Evolutionary conservation across 2,888 invertebrate genomes (phyloP), one percentile per base, ranked within the genome.

Genomic region (Danaus chrysippus): DNA sequence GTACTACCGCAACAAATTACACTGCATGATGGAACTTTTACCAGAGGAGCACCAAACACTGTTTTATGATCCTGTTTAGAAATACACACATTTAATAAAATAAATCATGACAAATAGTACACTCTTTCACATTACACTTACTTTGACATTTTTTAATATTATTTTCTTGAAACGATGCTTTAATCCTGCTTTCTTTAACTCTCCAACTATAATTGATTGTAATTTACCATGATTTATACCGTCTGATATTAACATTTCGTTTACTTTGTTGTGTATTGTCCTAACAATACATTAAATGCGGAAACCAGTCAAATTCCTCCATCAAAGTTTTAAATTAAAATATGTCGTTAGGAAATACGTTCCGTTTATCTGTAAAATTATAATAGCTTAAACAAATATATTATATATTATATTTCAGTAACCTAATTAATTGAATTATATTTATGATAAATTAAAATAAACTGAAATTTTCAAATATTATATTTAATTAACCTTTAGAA

Each of bases 81-180:
- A 64, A 58, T 15, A 13, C 57, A 44, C 42, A 12, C n/a, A 10
- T 15, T 53, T 54, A 56, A 23, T 46, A 15, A 42, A 13, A 43
- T 15, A 23, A 8, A 10, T 19, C 8, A n/a, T 54, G 44, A 11
- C 13, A 42, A 49, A 60, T 49, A 17, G 11, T 12, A 46, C 43
- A 63, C 54, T 54, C 23, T 60, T 53, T 13, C 13, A 12, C 59
- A 42, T 46, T 19, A n/a, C 56, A 75, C 89, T 79, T 72, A 92
- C 92, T 86, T 92, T 91, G 10, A 87, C 82, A 78, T 81, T 85
- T 88, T 92, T 91, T 69, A 88, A 76, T 79, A 93, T 93, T 60
- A 86, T 87, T 77, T 94, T 95, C 76, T 95, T 95, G 55, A 93
- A 83, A 58, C 94, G 92, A 78, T 93, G 94, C 79, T 95, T 95